These are phyloP conservation scores for Lophura nycthemera DNA, from an alignment of 2,113 vertebrate genomes.

Conservation along the genomic window DNA sequence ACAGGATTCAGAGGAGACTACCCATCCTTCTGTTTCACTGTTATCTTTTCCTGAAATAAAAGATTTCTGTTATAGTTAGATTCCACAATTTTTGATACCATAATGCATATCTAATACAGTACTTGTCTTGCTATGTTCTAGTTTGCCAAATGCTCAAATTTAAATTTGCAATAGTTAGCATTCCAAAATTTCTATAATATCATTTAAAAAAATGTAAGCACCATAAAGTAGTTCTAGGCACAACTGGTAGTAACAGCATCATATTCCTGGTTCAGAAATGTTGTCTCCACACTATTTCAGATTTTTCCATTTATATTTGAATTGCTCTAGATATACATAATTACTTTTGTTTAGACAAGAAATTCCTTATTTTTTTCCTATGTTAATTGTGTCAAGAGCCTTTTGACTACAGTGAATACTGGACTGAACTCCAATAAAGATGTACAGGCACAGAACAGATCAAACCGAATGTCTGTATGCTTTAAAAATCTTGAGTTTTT, in stretches of 20 bases:
- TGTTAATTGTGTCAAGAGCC: neutral
- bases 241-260: neutral
- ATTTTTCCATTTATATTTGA: neutral
- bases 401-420: neutral
- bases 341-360: neutral
- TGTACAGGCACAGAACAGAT: neutral
- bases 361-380: neutral
- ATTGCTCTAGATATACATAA: neutral
- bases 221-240: neutral
- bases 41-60: constrained; percentile 79
- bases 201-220: neutral
- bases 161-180: neutral
- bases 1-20: constrained; percentile 97
- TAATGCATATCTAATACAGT: neutral
- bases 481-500: neutral
- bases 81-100: neutral
- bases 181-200: neutral
- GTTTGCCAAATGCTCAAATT: neutral
- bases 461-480: neutral
- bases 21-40: constrained; percentile 95
- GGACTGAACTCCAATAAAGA: neutral
- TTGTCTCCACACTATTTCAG: neutral
- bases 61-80: neutral
- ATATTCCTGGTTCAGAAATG: neutral
- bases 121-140: neutral